Percentiles rank a stretch among this genome's conserved stretches.
Evolutionary conservation across 1,140 invertebrate species (phyloP).

Genomic region (Asbolus verrucosus): DNA sequence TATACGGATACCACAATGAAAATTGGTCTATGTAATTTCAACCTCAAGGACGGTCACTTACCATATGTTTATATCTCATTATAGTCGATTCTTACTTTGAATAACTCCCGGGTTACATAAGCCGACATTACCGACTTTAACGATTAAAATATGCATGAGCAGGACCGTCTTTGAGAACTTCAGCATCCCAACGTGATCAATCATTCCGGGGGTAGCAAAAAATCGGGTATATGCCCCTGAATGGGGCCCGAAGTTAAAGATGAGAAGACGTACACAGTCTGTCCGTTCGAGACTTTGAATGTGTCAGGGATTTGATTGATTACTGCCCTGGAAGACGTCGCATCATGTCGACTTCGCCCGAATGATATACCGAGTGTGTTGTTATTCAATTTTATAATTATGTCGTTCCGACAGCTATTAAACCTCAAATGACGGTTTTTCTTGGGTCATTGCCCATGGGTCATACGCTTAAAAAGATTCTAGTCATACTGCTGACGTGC

Average conservation of each 20-base stretch:
- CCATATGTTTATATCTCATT: conserved; percentile 7
- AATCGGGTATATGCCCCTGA: conserved; percentile 33
- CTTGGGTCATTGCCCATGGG: conserved; percentile 17
- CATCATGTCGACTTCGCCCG: conserved; percentile 13
- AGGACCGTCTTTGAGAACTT: conserved; percentile 5
- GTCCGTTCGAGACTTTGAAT: conserved; percentile 36
- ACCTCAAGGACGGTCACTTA: conserved; percentile 27
- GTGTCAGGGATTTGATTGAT: conserved; percentile 30
- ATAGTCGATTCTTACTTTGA: conserved; percentile 26
- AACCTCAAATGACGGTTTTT: neutral
- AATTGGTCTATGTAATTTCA: conserved; percentile 9
- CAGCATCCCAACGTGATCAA: conserved; percentile 3
- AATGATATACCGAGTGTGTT: neutral
- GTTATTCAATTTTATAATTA: conserved; percentile 38
- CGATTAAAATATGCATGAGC: conserved; percentile 19
- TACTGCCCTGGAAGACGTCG: conserved; percentile 13
- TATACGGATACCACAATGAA: neutral
- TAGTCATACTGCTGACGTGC: conserved; percentile 9
- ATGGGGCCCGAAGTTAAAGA: conserved; percentile 20
- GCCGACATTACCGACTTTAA: neutral
- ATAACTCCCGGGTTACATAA: conserved; percentile 5
- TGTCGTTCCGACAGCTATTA: neutral
- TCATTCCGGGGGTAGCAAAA: conserved; percentile 20
- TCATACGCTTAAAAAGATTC: conserved; percentile 1
- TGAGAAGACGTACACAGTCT: conserved; percentile 27